phyloP scores from a whole-genome alignment of 2,797 vertebrate species.

The Sebastes ruberrimus region DNA sequence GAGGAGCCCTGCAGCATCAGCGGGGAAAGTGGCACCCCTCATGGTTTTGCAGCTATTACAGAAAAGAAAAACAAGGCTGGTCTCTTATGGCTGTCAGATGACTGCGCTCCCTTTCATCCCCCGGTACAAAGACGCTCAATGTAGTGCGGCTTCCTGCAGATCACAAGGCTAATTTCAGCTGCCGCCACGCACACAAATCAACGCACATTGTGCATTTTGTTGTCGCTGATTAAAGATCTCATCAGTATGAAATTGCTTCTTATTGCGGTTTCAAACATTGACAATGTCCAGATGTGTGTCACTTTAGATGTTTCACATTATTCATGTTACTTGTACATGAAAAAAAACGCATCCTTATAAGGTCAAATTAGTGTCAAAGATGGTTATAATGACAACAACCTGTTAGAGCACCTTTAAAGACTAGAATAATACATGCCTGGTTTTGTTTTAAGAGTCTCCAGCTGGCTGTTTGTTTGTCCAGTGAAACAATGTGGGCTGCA shows the following conservation, averaged over 20 bases:
- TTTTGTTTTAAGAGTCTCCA: constrained; percentile 54
- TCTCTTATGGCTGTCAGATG: constrained; percentile 42
- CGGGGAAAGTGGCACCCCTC: constrained; percentile 32
- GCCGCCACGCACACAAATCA: constrained; percentile 31
- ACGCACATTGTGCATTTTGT: constrained; percentile 16
- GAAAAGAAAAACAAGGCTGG: constrained; percentile 26
- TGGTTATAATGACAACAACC: background rate
- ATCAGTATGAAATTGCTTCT: background rate
- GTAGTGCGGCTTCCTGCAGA: constrained; percentile 52
- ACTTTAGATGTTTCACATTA: no score
- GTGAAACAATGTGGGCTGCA: constrained; percentile 54
- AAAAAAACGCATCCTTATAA: background rate
- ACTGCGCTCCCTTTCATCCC: constrained; percentile 58
- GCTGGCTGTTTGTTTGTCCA: constrained; percentile 51
- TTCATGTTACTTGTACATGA: background rate
- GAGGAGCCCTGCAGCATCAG: constrained; percentile 6
- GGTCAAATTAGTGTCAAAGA: background rate
- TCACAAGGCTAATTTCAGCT: constrained; percentile 41
- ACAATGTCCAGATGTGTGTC: background rate
- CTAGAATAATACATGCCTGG: constrained; percentile 13
- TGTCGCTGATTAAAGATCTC: constrained; percentile 30
- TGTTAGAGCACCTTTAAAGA: background rate
- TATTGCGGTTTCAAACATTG: background rate
- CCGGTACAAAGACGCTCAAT: constrained; percentile 56
- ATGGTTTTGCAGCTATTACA: background rate